These are phyloP conservation scores for Aurelia aurita complex sp. Pacific DNA, from an alignment of 30 jellyfish, hydroid and myxozoan species.

Conservation along the genomic window DNA sequence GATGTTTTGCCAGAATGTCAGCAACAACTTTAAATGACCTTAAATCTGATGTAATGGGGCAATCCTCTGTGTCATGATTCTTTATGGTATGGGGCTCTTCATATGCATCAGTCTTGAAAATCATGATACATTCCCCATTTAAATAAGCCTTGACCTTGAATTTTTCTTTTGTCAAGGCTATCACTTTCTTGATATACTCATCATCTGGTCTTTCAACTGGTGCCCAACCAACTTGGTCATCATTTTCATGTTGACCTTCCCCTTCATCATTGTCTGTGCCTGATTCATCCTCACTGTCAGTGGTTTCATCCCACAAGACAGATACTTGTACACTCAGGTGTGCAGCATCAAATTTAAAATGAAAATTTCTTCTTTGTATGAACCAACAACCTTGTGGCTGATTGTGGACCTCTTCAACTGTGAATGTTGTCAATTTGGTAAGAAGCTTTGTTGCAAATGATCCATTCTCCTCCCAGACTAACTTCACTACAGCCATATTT, in stretches of 20 bases:
- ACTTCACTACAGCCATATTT: conserved; percentile 2
- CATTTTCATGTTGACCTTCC: neutral
- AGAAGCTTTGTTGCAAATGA: conserved; percentile 37
- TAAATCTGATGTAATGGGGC: conserved; percentile 25
- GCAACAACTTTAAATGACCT: conserved; percentile 7
- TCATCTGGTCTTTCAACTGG: conserved; percentile 39
- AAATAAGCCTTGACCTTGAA: conserved; percentile 46
- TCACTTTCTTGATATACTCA: conserved; percentile 28
- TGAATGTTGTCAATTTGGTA: conserved; percentile 4
- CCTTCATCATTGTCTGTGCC: conserved; percentile 29
- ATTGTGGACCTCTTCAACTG: conserved; percentile 37
- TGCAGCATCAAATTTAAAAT: conserved; percentile 11
- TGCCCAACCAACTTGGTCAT: conserved; percentile 44
- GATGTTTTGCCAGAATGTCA: conserved; percentile 16
- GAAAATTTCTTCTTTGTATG: conserved; percentile 25
- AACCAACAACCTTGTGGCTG: conserved; percentile 33
- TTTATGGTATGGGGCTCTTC: conserved; percentile 43
- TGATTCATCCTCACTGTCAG: conserved; percentile 21
- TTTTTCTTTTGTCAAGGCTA: conserved; percentile 10
- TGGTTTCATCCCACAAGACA: neutral
- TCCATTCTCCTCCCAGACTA: conserved; percentile 36
- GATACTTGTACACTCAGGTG: conserved; percentile 24
- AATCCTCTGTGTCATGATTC: conserved; percentile 47
- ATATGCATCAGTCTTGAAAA: conserved; percentile 35
- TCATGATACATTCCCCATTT: conserved; percentile 38